phyloP scores from a whole-genome alignment of 2,797 vertebrate species.

The Sebastes nivosus region DNA sequence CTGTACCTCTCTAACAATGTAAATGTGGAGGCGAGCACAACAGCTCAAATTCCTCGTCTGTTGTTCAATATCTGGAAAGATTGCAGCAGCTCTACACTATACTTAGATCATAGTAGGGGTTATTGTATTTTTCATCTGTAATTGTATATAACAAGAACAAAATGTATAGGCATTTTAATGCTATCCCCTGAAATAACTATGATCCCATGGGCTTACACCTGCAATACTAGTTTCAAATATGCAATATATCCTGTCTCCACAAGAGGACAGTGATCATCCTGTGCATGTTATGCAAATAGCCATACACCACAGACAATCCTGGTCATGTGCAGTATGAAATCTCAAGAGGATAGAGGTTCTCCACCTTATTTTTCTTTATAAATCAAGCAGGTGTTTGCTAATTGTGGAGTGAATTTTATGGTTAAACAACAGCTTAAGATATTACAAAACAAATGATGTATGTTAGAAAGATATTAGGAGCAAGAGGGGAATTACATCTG shows the following conservation, averaged over 20 bases:
- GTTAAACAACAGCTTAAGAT: background rate
- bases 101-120: background rate
- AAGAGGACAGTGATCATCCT: constrained; percentile 35
- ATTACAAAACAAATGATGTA: background rate
- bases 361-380: background rate
- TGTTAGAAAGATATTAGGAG: background rate
- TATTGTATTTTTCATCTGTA: background rate
- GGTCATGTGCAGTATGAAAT: background rate
- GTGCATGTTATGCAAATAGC: background rate
- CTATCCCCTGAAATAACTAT: background rate
- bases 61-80: background rate
- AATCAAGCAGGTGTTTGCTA: background rate
- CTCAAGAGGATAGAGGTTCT: background rate
- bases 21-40: background rate
- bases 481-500: background rate
- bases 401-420: no score
- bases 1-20: background rate
- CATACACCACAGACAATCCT: background rate
- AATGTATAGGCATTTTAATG: background rate
- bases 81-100: background rate
- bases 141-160: background rate
- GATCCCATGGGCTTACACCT: background rate
- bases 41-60: background rate
- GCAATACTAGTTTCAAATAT: background rate
- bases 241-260: constrained; percentile 32